Evolutionary conservation across 2,113 vertebrate species (phyloP).

Genomic region (Atlantisia rogersi): DNA sequence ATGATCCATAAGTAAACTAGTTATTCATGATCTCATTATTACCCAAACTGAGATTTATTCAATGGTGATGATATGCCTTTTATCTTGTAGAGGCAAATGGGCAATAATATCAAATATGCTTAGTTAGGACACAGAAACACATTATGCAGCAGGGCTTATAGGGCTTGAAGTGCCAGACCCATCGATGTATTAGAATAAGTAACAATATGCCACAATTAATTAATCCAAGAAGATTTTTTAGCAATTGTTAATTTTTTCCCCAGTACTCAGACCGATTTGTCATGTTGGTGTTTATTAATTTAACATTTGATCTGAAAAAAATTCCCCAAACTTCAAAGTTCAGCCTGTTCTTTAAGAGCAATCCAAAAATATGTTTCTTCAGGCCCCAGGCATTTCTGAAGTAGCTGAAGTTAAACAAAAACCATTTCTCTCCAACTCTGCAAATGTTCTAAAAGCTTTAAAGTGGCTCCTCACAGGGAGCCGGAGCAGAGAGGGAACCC

Average conservation of each 20-base stretch:
- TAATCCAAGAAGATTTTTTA: constrained; percentile 52
- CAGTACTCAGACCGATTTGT: constrained; percentile 40
- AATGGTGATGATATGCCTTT: not conserved
- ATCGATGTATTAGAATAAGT: not conserved
- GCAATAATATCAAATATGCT: not conserved
- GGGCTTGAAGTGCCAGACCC: not conserved
- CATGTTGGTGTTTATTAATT: constrained; percentile 71
- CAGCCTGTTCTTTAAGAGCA: constrained; percentile 65
- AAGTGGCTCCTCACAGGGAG: constrained; percentile 60
- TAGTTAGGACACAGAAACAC: not conserved
- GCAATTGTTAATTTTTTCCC: constrained; percentile 19
- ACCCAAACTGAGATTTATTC: not conserved
- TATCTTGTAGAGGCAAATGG: not conserved
- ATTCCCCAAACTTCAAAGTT: constrained; percentile 67
- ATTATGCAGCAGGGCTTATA: not conserved
- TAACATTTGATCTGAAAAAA: constrained; percentile 60
- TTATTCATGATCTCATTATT: not conserved
- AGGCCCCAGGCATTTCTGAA: constrained; percentile 71
- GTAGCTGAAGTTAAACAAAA: constrained; percentile 70
- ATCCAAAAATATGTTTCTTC: constrained; percentile 75
- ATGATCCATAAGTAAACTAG: not conserved
- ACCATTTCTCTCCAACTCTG: constrained; percentile 52
- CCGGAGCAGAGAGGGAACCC: not conserved
- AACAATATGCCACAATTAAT: constrained; percentile 42
- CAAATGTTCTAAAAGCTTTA: constrained; percentile 65